Evolutionary conservation across 2,797 vertebrate genomes (phyloP).

Genomic region (Bovichtus diacanthus): DNA sequence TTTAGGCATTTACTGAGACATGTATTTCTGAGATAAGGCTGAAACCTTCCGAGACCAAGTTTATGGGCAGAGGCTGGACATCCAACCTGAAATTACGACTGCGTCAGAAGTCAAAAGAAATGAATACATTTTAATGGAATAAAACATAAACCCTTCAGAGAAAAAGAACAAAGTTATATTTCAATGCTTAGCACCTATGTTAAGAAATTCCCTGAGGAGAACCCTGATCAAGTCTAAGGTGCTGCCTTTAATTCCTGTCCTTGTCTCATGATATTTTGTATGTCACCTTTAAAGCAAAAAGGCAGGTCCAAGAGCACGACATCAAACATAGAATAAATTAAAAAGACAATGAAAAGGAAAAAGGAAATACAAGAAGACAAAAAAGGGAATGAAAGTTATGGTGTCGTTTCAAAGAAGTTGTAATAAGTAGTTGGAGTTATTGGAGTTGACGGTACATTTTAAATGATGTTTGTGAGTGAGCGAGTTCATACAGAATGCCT

Average conservation of each 20-base stretch:
- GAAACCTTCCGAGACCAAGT: background rate
- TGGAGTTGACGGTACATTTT: background rate
- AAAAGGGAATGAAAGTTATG: background rate
- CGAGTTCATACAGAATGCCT: background rate
- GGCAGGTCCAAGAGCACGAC: background rate
- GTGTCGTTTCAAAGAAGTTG: background rate
- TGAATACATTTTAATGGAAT: background rate
- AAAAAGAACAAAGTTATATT: conserved; percentile 9
- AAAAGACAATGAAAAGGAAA: conserved; percentile 6
- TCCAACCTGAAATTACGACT: background rate
- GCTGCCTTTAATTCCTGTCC: background rate
- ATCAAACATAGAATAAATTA: background rate
- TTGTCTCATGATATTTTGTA: conserved; percentile 6
- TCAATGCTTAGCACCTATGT: background rate
- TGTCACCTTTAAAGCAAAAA: conserved; percentile 6
- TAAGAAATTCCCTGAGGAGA: background rate
- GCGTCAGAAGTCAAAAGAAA: background rate
- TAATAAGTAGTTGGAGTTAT: background rate
- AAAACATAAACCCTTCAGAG: conserved; percentile 8
- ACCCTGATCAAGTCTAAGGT: background rate
- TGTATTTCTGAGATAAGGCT: background rate
- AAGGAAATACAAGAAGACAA: background rate
- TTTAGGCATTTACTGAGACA: background rate
- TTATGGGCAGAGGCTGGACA: background rate
- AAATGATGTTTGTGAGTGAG: background rate